Base-by-base conservation (phyloP, 2,888 invertebrate species). In the Cantharis rustica region DNA sequence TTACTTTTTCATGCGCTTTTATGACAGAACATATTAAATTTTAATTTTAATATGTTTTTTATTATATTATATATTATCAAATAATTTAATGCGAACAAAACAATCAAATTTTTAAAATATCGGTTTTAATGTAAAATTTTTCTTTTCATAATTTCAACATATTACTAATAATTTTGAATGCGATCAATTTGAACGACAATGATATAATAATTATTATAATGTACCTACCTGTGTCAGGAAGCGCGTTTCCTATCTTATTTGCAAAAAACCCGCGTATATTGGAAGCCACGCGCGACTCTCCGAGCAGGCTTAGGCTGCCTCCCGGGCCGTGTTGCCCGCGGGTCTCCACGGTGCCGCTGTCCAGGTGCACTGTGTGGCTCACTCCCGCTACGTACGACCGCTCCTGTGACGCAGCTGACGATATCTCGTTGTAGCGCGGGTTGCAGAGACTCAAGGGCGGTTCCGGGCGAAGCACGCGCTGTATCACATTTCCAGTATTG, bases 221-320 rank as follows among this genome's bases (percentile, higher is more conserved):
- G n/a, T 63, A 23, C 80, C 91, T 84, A 94, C 94, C 94, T 93
- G 94, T 92, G 86, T 94, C 94, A 86, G 92, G 91, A 89, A 93
- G 91, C 87, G 92, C 90, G 86, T 92, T 91, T 88, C 92, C 90
- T 88, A 93, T 90, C 85, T 92, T 91, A 88, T 91, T 91, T 86
- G 91, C 90, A 83, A 94, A 91, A 90, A 91, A 93, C 85, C 94
- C 94, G 87, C 92, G 90, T 88, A 94, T 92, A 89, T 93, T 93
- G 89, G 90, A 92, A 87, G 94, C 93, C 86, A 93, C 93, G 84
- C 93, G 91, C 87, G 92, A 86, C 77, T 87, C 92, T 87, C 93
- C 91, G 88, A 93, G 92, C 83, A 93, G 91, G 89, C 93, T 91
- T 89, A 93, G 90, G 84, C 84, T 85, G 86, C 87, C 87, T 84